Evolutionary conservation across 2,888 invertebrate genomes (phyloP).

Genomic region (Galeruca laticollis): DNA sequence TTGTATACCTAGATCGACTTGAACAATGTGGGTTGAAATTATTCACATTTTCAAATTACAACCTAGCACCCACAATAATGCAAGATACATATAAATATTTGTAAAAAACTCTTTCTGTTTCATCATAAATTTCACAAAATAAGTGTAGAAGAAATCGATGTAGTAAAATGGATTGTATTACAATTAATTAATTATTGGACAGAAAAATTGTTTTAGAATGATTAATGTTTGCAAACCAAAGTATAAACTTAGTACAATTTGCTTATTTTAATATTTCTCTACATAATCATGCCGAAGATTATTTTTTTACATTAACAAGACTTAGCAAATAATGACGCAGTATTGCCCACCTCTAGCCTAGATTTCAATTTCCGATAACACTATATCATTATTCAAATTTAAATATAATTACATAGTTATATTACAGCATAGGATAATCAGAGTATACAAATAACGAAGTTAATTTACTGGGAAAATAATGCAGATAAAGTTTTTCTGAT

Average conservation of each 20-base stretch:
- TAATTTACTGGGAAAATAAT: slow-evolving; percentile 19
- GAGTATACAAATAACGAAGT: slow-evolving; percentile 25
- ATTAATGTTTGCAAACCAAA: too few species aligned
- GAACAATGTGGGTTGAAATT: too few species aligned
- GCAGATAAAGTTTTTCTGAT: slow-evolving; percentile 9
- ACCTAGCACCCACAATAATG: too few species aligned
- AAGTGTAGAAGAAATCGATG: too few species aligned
- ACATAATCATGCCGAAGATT: neutral
- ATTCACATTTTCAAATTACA: too few species aligned
- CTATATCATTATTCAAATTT: slow-evolving; percentile 23
- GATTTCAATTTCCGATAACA: slow-evolving; percentile 31
- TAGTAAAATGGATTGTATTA: too few species aligned
- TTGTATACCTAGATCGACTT: too few species aligned
- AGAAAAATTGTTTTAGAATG: neutral
- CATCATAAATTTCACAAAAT: too few species aligned
- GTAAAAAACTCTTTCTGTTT: too few species aligned
- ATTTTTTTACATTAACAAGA: neutral
- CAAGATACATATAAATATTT: too few species aligned
- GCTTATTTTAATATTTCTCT: neutral
- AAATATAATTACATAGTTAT: slow-evolving; percentile 26
- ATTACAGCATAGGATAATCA: slow-evolving; percentile 14
- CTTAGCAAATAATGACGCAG: neutral
- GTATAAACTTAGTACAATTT: neutral
- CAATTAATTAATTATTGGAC: too few species aligned
- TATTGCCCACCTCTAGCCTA: slow-evolving; percentile 12